Conservation (phyloP, 2,888 invertebrate species). For the Blastobasis lacticolella region DNA sequence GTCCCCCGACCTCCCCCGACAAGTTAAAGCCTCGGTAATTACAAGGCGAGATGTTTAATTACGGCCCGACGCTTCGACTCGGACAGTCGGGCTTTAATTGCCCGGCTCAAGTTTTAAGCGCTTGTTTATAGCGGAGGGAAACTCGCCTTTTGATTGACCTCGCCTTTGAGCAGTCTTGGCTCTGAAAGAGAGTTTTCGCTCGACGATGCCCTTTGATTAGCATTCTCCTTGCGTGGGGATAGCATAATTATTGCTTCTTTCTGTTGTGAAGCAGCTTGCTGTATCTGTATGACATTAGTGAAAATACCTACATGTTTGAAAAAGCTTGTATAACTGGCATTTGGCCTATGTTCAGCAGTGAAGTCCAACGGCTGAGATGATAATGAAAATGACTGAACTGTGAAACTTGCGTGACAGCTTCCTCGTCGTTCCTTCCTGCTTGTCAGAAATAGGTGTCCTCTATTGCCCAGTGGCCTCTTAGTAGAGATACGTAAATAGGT, state of each 20-base stretch:
- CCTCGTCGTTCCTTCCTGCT: not conserved
- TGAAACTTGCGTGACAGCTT: not conserved
- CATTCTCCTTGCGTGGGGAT: constrained; percentile 1
- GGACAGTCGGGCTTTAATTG: constrained; percentile 65
- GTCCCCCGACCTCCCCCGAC: constrained; percentile 42
- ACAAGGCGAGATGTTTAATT: constrained; percentile 72
- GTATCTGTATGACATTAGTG: too few species aligned
- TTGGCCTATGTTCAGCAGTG: too few species aligned
- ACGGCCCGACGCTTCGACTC: constrained; percentile 49
- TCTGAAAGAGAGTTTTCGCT: too few species aligned
- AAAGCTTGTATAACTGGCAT: too few species aligned
- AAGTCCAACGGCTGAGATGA: too few species aligned
- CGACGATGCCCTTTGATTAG: too few species aligned
- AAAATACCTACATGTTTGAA: too few species aligned
- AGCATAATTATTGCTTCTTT: not conserved
- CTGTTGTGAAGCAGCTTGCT: too few species aligned
- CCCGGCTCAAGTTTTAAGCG: constrained; percentile 27
- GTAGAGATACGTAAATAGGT: not conserved
- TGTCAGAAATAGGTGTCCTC: not conserved
- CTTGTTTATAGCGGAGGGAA: constrained; percentile 27
- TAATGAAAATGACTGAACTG: too few species aligned
- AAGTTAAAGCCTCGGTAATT: constrained; percentile 52
- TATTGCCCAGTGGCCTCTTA: not conserved
- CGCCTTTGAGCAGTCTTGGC: not conserved
- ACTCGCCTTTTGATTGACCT: constrained; percentile 30